These are phyloP conservation scores for Tachina grossa DNA, from an alignment of 2,888 invertebrate species.

Conservation along the genomic window DNA sequence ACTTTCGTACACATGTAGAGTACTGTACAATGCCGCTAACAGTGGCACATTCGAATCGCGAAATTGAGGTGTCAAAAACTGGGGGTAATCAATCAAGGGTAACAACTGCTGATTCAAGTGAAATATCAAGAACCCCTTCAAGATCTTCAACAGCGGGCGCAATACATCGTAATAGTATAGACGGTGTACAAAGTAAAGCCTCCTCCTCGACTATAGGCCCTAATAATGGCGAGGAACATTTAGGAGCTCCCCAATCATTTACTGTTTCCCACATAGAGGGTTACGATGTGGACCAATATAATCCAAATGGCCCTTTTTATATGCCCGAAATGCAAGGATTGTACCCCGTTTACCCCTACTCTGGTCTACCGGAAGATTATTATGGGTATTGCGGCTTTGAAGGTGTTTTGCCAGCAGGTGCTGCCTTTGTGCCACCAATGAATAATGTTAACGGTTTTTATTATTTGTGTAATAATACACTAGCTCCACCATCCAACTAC, in stretches of 20 bases:
- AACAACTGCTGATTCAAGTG: conserved; percentile 29
- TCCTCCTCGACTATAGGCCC: neutral
- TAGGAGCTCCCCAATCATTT: conserved; percentile 25
- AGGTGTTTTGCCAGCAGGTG: conserved; percentile 69
- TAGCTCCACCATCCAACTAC: conserved; percentile 46
- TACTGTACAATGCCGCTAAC: conserved; percentile 75
- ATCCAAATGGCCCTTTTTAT: conserved; percentile 49
- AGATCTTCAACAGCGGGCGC: conserved; percentile 41
- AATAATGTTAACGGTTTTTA: conserved; percentile 71
- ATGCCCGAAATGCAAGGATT: conserved; percentile 72
- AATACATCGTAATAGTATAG: conserved; percentile 24
- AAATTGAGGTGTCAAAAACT: conserved; percentile 29
- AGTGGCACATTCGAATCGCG: conserved; percentile 74
- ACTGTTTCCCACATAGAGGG: conserved; percentile 41
- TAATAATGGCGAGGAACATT: conserved; percentile 38
- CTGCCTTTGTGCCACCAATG: conserved; percentile 70
- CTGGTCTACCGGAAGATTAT: conserved; percentile 73
- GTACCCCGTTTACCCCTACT: conserved; percentile 72
- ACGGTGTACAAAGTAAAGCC: conserved; percentile 29
- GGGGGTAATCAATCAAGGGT: conserved; percentile 24
- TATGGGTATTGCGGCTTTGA: conserved; percentile 73
- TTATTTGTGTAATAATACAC: conserved; percentile 67
- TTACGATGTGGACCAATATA: conserved; percentile 68
- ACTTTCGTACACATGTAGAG: conserved; percentile 76
- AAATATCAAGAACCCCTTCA: conserved; percentile 58